phyloP scores from a whole-genome alignment of 2,888 invertebrate genomes.

The Rhyacophila evoluta region DNA sequence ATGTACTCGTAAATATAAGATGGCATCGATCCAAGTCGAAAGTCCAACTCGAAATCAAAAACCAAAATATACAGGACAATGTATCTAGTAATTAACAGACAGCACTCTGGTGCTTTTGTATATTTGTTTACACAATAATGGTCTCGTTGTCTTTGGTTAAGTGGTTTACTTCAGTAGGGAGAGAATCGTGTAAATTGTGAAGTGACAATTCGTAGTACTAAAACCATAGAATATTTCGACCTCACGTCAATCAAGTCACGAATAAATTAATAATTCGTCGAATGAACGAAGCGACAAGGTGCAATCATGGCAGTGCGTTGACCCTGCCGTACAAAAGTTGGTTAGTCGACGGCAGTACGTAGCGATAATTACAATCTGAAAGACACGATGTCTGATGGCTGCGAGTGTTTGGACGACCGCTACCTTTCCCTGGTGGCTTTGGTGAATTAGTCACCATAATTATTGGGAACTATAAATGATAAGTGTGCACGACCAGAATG shows the following conservation, averaged over 20 bases:
- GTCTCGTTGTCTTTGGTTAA: no score
- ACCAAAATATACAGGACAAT: no score
- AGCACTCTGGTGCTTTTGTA: no score
- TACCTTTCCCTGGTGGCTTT: background rate
- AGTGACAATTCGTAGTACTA: no score
- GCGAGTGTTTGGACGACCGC: background rate
- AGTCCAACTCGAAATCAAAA: no score
- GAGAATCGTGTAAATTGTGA: no score
- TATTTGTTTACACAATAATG: no score
- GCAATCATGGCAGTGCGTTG: background rate
- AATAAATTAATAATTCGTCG: slow-evolving; percentile 4
- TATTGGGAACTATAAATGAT: background rate
- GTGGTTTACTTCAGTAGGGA: no score
- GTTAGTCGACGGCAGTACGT: background rate
- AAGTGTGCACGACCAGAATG: background rate
- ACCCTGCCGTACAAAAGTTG: background rate
- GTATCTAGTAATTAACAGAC: no score
- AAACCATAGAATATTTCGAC: background rate
- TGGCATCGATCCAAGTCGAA: no score
- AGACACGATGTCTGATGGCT: background rate
- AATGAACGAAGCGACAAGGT: background rate
- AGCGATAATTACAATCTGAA: background rate
- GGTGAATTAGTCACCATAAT: background rate
- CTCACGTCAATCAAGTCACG: background rate
- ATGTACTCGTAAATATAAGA: no score